Base-by-base conservation (phyloP, 2,888 invertebrate species). In the Plagodis dolabraria region DNA sequence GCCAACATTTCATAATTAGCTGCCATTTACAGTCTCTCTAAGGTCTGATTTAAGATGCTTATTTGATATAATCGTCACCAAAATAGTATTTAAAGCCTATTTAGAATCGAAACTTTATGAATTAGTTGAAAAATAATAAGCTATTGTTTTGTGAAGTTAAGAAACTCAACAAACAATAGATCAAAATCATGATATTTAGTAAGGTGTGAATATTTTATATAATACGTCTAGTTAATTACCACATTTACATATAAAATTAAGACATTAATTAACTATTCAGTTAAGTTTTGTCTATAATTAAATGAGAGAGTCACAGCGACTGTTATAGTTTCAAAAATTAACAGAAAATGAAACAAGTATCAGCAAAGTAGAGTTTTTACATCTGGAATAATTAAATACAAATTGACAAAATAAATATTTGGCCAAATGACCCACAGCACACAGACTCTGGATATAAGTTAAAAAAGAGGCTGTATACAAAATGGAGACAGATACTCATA, bases 381-480 rank as follows among this genome's bases (percentile, higher is more conserved):
- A 74, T 55, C 57, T 61, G 47, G 51, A 58, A 75, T 74, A 68
- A 74, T 79, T 78, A 81, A 78, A 80, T 75, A 80, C 78, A 75
- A 70, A 73, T 76, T 69, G 72, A 77, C 74, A 78, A 73, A 77
- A 72, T n/a, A n/a, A n/a, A n/a, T n/a, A n/a, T n/a, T n/a, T n/a
- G n/a, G n/a, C n/a, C n/a, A n/a, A n/a, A n/a, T 74, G 68, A 58
- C 74, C 67, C 68, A 74, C 72, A 80, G 76, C 75, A 77, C 72
- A 72, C 72, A 70, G 72, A 22, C 22, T 22, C 22, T 22, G 22
- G 22, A 77, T 73, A 79, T 78, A 81, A 77, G 79, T 54, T 51
- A 48, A 72, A 78, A 75, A 68, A 74, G 74, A 73, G 73, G 53
- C 71, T 79, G 82, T 79, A 74, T 77, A 80, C 78, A 77, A 66